Percentiles rank a stretch among this genome's conserved stretches.
These are phyloP conservation scores for Chrysochloris asiatica DNA, from an alignment of 2,113 vertebrate genomes.

Conservation along the genomic window DNA sequence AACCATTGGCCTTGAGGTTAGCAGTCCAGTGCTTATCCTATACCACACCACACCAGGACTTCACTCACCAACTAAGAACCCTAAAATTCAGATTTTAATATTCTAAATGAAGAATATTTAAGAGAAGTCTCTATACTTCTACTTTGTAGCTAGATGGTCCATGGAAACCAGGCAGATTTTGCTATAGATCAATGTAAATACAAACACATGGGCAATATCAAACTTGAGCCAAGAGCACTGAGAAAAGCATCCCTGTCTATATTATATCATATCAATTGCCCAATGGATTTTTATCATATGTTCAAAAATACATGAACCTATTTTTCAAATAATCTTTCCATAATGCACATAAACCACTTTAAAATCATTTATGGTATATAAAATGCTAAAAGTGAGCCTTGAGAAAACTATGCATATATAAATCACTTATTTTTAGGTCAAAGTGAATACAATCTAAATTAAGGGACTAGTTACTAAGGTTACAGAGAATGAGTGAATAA, in stretches of 20 bases:
- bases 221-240: background rate
- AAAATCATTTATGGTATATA: constrained; percentile 31
- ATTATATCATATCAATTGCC: background rate
- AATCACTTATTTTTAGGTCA: constrained; percentile 63
- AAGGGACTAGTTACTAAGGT: constrained; percentile 71
- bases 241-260: background rate
- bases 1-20: too few relatives aligned
- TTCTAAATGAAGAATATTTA: background rate
- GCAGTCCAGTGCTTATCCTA: too few relatives aligned
- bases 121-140: background rate
- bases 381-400: constrained; percentile 50
- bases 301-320: background rate
- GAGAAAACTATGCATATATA: constrained; percentile 57
- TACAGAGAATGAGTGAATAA: constrained; percentile 50
- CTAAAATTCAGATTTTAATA: background rate
- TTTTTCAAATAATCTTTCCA: constrained; percentile 13
- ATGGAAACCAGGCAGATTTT: background rate
- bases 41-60: too few relatives aligned
- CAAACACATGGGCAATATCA: background rate
- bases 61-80: background rate
- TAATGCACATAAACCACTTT: constrained; percentile 22
- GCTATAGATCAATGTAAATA: background rate
- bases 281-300: background rate
- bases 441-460: constrained; percentile 68
- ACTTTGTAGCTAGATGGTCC: background rate